Evolutionary conservation across 64 coral and sea anemone genomes (phyloP).

Genomic region (Actinia equina): DNA sequence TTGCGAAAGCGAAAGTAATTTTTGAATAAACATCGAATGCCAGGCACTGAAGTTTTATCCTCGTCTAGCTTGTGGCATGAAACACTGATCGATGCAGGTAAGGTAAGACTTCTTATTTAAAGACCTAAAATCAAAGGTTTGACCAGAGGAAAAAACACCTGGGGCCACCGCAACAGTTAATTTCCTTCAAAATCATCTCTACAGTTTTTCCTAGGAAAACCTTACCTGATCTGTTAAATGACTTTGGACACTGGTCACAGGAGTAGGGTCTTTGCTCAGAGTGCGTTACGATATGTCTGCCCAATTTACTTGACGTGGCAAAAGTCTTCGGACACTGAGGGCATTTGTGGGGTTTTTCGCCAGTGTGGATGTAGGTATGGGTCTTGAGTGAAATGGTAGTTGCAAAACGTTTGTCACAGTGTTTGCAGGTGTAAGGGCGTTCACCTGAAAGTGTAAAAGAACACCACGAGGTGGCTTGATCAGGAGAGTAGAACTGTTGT

Average conservation of each 20-base stretch:
- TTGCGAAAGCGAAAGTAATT: too few species aligned
- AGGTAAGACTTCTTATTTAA: too few species aligned
- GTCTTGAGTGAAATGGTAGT: conserved; percentile 83
- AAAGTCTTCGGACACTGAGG: conserved; percentile 80
- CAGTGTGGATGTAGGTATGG: conserved; percentile 78
- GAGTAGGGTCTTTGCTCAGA: conserved; percentile 68
- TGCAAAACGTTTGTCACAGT: conserved; percentile 78
- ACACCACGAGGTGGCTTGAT: not conserved
- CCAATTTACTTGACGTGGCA: conserved; percentile 83
- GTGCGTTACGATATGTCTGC: conserved; percentile 77
- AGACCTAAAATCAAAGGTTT: too few species aligned
- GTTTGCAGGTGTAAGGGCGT: conserved; percentile 73
- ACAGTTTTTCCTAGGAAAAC: not conserved
- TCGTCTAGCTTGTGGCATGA: too few species aligned
- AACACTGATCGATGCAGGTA: too few species aligned
- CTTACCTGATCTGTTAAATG: conserved; percentile 83
- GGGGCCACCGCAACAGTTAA: too few species aligned
- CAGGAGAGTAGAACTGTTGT: too few species aligned
- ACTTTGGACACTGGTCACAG: conserved; percentile 68
- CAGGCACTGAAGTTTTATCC: too few species aligned
- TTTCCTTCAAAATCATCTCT: too few species aligned
- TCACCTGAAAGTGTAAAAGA: conserved; percentile 40
- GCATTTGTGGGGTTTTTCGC: conserved; percentile 78
- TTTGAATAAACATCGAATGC: too few species aligned
- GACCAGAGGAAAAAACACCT: too few species aligned